phyloP scores from a whole-genome alignment of 2,113 vertebrate species.

The Stercorarius parasiticus region DNA sequence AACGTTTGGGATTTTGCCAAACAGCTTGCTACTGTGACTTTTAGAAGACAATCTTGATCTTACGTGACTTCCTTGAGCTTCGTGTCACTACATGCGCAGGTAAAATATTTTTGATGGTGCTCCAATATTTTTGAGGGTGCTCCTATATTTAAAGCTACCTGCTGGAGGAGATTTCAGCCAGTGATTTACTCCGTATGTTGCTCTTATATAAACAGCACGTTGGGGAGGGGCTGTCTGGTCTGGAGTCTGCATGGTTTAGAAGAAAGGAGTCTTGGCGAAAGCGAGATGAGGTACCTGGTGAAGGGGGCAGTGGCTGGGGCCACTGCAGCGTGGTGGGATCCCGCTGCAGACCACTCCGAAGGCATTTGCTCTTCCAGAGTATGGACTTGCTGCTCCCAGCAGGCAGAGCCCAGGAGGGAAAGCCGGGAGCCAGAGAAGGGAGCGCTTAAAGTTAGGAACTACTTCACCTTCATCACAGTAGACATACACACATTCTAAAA shows the following conservation, averaged over 20 bases:
- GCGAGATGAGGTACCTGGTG: not conserved
- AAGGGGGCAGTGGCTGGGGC: not conserved
- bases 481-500: not conserved
- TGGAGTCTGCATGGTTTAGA: not conserved
- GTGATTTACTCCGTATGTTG: not conserved
- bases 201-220: not conserved
- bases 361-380: not conserved
- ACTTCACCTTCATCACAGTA: not conserved
- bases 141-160: not conserved
- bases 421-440: not conserved
- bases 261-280: not conserved
- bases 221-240: not conserved
- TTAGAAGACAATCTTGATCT: not conserved
- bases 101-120: not conserved
- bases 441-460: not conserved
- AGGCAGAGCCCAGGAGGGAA: not conserved
- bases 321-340: not conserved
- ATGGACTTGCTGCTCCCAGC: not conserved
- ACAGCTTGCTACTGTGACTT: not conserved
- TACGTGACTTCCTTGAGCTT: not conserved
- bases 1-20: slow-evolving; percentile 1
- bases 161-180: not conserved
- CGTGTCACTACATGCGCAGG: not conserved
- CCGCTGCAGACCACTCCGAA: not conserved
- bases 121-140: not conserved